Evolutionary conservation across 2,888 invertebrate genomes (phyloP), one percentile per base, ranked within the genome.

Genomic region (Bursaphelenchus okinawaensis): DNA sequence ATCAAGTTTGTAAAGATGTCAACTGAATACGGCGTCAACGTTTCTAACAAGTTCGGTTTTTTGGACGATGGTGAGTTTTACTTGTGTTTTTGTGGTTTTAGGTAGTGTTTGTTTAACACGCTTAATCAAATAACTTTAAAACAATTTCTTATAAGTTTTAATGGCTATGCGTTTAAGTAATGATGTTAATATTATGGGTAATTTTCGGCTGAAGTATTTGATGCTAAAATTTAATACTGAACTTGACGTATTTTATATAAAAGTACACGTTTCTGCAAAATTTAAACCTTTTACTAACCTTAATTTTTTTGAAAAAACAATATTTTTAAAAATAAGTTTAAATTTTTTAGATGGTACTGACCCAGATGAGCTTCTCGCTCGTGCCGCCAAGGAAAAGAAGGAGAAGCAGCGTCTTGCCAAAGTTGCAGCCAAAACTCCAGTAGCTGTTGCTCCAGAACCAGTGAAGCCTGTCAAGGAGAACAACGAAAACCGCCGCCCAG

Each of bases 21-120:
- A 31, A 61, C 68, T 40, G 76, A 76, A 67, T 79, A 79, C 76
- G 78, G 79, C 59, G 68, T 69, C 62, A 68, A 71, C 61, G 69
- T 73, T 23, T 70, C 75, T 68, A 79, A 79, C 73, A 78, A 77
- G 69, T 79, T 77, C 71, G 72, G 69, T 65, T 72, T 72, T 62
- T 66, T 73, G 63, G 79, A 78, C 66, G 77, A 75, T 62, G 77
- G 77, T 77, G 50, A 68, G 67, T 70, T 24, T 55, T 68, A 12
- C 20, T 29, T 12, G 4, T 4, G 6, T 40, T 40, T 40, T 4
- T 40, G n/a, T n/a, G n/a, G n/a, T n/a, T n/a, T n/a, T n/a, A n/a
- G n/a, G n/a, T n/a, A n/a, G n/a, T n/a, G n/a, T n/a, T n/a, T n/a
- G n/a, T n/a, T n/a, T n/a, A n/a, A n/a, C n/a, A n/a, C n/a, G n/a